These are phyloP conservation scores for Drosophila maculinotata DNA, from an alignment of 2,888 invertebrate species.

Conservation along the genomic window DNA sequence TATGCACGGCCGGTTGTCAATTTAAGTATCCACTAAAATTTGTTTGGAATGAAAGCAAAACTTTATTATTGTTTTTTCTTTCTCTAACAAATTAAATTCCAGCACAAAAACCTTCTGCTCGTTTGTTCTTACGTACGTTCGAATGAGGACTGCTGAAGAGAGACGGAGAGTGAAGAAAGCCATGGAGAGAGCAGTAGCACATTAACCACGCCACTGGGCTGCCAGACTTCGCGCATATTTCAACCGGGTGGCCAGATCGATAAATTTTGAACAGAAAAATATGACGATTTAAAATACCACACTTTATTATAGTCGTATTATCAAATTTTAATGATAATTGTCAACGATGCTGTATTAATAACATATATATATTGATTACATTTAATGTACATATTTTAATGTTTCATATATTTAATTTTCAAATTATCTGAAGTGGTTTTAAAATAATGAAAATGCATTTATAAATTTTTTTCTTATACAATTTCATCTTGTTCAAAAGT, in stretches of 20 bases:
- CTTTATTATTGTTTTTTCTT: conserved; percentile 83
- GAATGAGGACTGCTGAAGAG: conserved; percentile 67
- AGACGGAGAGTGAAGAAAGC: conserved; percentile 66
- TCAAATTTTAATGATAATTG: too few species aligned
- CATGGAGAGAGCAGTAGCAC: conserved; percentile 59
- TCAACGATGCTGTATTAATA: too few species aligned
- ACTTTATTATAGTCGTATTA: too few species aligned
- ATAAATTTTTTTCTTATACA: too few species aligned
- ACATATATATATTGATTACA: neutral
- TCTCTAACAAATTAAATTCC: conserved; percentile 82
- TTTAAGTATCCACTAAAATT: conserved; percentile 52
- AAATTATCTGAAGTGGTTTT: too few species aligned
- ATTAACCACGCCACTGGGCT: conserved; percentile 36
- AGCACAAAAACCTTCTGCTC: conserved; percentile 69
- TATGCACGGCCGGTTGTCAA: conserved; percentile 28
- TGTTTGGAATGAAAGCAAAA: conserved; percentile 71
- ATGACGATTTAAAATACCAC: neutral
- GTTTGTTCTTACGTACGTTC: conserved; percentile 65
- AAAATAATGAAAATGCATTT: too few species aligned
- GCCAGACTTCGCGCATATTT: conserved; percentile 25
- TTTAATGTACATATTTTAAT: neutral
- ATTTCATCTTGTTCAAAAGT: too few species aligned
- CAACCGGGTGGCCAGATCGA: neutral
- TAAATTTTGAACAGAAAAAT: neutral
- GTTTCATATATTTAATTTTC: neutral